These are phyloP conservation scores for Pachycephus smyrnensis DNA, from an alignment of 2,888 invertebrate genomes.

Conservation along the genomic window DNA sequence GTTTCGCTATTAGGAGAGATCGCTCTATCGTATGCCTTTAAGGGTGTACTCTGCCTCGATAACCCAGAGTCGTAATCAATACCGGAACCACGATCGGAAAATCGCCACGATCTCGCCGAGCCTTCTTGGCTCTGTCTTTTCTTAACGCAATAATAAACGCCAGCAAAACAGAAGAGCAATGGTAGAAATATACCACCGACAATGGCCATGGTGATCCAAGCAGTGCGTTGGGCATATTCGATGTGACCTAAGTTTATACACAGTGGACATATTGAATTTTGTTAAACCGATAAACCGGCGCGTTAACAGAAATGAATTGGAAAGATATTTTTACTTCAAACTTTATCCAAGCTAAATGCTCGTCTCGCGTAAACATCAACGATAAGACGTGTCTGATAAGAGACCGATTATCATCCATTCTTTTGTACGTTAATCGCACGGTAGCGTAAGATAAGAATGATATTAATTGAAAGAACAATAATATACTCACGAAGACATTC, in stretches of 20 bases:
- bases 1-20: constrained; percentile 71
- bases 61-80: constrained; percentile 45
- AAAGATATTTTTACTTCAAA: neutral
- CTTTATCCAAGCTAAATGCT: no score
- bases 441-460: neutral
- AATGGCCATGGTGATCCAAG: constrained; percentile 81
- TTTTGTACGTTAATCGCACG: neutral
- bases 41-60: constrained; percentile 34
- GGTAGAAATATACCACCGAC: constrained; percentile 81
- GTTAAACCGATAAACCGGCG: neutral
- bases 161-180: constrained; percentile 45
- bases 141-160: constrained; percentile 41
- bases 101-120: constrained; percentile 58
- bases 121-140: constrained; percentile 41
- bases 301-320: neutral
- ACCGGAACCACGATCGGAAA: constrained; percentile 48
- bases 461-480: neutral
- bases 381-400: neutral
- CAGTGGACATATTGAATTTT: constrained; percentile 1
- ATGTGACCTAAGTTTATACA: constrained; percentile 65
- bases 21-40: constrained; percentile 69
- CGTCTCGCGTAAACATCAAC: neutral
- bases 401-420: neutral
- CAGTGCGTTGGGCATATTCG: constrained; percentile 76
- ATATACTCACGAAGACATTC: constrained; percentile 89